Base-by-base conservation (phyloP, 2,113 vertebrate genomes). In the Calidris pugnax region DNA sequence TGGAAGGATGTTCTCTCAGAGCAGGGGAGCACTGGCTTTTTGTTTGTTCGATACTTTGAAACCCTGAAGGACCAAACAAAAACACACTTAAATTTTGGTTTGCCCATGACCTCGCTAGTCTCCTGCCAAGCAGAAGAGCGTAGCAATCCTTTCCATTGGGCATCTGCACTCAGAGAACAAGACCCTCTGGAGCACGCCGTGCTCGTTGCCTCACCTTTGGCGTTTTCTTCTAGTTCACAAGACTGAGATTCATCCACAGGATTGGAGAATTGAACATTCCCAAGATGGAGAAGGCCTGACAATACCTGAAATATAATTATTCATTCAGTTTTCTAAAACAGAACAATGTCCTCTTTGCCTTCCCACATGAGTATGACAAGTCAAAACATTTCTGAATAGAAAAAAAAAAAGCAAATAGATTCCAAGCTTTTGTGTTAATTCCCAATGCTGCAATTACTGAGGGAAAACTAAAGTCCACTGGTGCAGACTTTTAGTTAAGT, bases 241-340 rank as follows among this genome's bases (percentile, higher is more conserved):
- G 97, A 98, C 80, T 99, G 98, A 60, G 98, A 98, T 91, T 99
- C 99, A 53, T 99, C 98, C 22, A 89, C 48, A 3, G 98, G 97
- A 37, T 97, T 96, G 47, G 91, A 98, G 95, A 99, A 99, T 1
- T 60, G 95, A 85, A 99, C 41, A 8, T 99, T 99, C 35, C 99
- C 99, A 16, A 99, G 97, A 91, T 99, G 99, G 80, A 99, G 98
- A 87, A 99, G 98, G 30, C 98, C 99, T 67, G 99, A 98, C 32
- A 99, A 94, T 68, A 99, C 97, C 99, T 99, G 95, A 22, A 97
- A 64, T 8, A 66, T 23, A 95, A 60, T 10, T 13, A n/a, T 6
- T 7, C 57, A 12, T 3, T 53, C 43, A 75, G 43, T 6, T 89
- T 63, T 57, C 33, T 14, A 28, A 72, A 60, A 11, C 80, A 86